Evolutionary conservation across 2,113 vertebrate species (phyloP).

Genomic region (Leptosomus discolor): DNA sequence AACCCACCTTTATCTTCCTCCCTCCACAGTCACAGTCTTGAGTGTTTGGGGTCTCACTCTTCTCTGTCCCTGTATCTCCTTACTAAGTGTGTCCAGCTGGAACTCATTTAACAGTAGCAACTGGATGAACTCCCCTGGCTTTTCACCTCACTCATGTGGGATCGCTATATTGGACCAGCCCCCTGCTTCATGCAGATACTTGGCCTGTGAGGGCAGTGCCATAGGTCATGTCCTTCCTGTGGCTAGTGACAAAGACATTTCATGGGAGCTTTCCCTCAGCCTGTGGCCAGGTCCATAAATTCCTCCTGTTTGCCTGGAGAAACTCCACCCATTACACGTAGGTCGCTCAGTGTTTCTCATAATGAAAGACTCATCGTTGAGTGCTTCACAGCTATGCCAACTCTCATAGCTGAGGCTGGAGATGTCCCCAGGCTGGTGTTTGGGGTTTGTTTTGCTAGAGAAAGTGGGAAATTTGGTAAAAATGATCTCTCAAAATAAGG

Average conservation of each 20-base stretch:
- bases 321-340: neutral
- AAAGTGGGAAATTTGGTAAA: neutral
- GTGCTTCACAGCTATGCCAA: neutral
- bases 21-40: neutral
- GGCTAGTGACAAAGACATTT: neutral
- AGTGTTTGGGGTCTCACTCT: neutral
- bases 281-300: neutral
- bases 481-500: neutral
- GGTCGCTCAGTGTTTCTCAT: neutral
- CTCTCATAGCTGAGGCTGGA: neutral
- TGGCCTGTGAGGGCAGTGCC: neutral
- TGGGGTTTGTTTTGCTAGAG: neutral
- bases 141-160: neutral
- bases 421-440: neutral
- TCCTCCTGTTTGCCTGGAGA: neutral
- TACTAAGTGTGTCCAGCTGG: neutral
- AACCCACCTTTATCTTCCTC: neutral
- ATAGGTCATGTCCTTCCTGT: neutral
- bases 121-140: neutral
- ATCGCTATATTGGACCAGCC: neutral
- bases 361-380: neutral
- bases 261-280: neutral
- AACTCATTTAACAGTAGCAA: neutral
- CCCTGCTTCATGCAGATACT: neutral
- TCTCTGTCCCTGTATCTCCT: neutral